A percentile compares a stretch with the other conserved stretches of the same genome.
phyloP scores from a whole-genome alignment of 2,888 invertebrate genomes.

The Craniophora ligustri region DNA sequence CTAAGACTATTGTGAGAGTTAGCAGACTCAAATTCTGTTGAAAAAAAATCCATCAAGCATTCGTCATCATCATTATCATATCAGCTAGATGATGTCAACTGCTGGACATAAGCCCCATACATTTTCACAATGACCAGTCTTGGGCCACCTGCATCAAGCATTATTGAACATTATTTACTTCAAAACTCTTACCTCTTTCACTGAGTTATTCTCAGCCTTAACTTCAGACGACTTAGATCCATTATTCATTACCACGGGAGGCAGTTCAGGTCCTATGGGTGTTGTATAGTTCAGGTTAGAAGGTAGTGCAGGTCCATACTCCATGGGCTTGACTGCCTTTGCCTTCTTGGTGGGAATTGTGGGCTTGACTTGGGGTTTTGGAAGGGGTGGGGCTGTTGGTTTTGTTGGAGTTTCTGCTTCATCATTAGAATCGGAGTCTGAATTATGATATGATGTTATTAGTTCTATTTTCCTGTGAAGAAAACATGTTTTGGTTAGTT shows the following conservation, averaged over 20 bases:
- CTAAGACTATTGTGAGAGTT: too few relatives aligned
- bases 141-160: too few relatives aligned
- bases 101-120: too few relatives aligned
- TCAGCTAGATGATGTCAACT: too few relatives aligned
- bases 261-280: constrained; percentile 82
- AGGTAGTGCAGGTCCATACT: constrained; percentile 78
- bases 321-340: constrained; percentile 67
- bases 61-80: too few relatives aligned
- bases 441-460: constrained; percentile 87
- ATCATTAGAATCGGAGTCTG: constrained; percentile 87
- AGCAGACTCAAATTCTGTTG: too few relatives aligned
- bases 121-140: too few relatives aligned
- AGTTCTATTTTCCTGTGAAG: constrained; percentile 87
- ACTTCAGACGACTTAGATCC: constrained; percentile 54
- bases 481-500: not conserved
- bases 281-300: constrained; percentile 72
- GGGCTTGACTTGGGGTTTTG: constrained; percentile 50
- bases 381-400: constrained; percentile 26
- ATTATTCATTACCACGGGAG: constrained; percentile 59
- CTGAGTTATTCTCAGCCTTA: constrained; percentile 43
- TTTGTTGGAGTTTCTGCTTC: constrained; percentile 72
- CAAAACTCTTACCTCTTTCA: constrained; percentile 63
- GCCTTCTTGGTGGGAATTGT: constrained; percentile 65
- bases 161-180: too few relatives aligned
- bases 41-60: too few relatives aligned